Conservation (phyloP, 2,797 vertebrate genomes). For the Scyliorhinus canicula region DNA sequence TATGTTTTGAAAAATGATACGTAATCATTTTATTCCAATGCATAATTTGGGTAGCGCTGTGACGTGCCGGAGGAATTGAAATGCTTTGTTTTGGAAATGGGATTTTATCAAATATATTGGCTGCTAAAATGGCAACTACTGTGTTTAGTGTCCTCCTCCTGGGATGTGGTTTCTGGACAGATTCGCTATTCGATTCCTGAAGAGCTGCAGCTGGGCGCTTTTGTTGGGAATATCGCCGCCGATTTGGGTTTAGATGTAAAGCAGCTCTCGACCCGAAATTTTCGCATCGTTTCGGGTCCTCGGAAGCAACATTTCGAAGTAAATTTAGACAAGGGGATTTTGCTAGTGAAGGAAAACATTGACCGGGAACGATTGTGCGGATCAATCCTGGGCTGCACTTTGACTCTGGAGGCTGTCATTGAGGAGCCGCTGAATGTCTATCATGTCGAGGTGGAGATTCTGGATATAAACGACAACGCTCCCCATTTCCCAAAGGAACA, state of each 20-base stretch:
- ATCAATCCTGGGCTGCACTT: not conserved
- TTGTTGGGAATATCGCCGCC: conserved; percentile 21
- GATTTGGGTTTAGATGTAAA: conserved; percentile 33
- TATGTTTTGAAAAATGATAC: not conserved
- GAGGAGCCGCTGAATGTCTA: conserved; percentile 14
- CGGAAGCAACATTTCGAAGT: not conserved
- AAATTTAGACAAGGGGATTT: conserved; percentile 9
- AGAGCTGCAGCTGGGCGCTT: not conserved
- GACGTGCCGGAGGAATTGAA: not conserved
- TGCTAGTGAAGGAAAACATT: not conserved
- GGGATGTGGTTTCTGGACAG: conserved; percentile 1
- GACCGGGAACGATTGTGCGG: conserved; percentile 18
- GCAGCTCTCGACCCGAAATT: not conserved
- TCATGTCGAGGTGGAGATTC: conserved; percentile 23
- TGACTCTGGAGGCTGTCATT: conserved; percentile 16
- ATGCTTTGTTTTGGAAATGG: conserved; percentile 30
- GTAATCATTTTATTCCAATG: conserved; percentile 4
- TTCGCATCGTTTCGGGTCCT: conserved; percentile 14
- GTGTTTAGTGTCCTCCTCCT: not conserved
- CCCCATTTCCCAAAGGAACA: not conserved
- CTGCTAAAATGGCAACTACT: conserved; percentile 16
- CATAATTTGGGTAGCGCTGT: not conserved
- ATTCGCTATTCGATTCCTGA: conserved; percentile 32
- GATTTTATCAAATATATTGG: not conserved
- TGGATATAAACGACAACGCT: conserved; percentile 32